Base-by-base conservation (phyloP, 2,888 invertebrate genomes). In the Temnothorax rugatulus region DNA sequence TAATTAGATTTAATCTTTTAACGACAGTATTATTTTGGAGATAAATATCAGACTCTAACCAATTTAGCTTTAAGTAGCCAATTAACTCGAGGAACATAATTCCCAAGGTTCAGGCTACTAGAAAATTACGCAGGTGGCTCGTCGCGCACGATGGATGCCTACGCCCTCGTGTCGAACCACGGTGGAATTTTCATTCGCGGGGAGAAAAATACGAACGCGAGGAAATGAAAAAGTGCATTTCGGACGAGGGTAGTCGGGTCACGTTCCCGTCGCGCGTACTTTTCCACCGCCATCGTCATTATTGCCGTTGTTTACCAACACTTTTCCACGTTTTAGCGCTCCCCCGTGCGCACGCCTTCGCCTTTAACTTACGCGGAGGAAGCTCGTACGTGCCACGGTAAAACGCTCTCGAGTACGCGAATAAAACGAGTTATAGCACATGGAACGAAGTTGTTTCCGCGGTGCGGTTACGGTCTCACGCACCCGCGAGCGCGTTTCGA, bases 231-330 rank as follows among this genome's bases (percentile, higher is more conserved):
- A 50, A 71, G 47, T 54, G 38, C 64, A 52, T 64, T 64, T 76
- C 64, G 76, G 64, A 13, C 38, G 76, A 41, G n/a, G 52, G 52
- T 18, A 82, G 61, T 82, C 71, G 61, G 18, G 29, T 82, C 81
- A 71, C 81, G 63, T 74, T 34, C 18, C 38, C 71, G 38, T 59
- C 74, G 59, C 44, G 41, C 74, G 59, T 61, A 68, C 69, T 66
- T 47, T 44, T 69, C 69, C 44, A 47, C 54, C 73, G 61, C 57
- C 83, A 21, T 83, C 77, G 38, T 59, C 66, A 79, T 79, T 79
- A 81, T 83, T 82, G 75, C 68, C 83, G 83, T 83, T 84, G 83
- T 84, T 83, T 84, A 83, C 76, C 83, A 63, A 59, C 85, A 85
- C 59, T 74, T 63, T 68, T 66, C 74, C 59, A 61, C 84, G 54